Evolutionary conservation across 35 echinoderm and acorn worm species (phyloP), one percentile per base, ranked within the genome.

Genomic region (Amphiura filiformis): DNA sequence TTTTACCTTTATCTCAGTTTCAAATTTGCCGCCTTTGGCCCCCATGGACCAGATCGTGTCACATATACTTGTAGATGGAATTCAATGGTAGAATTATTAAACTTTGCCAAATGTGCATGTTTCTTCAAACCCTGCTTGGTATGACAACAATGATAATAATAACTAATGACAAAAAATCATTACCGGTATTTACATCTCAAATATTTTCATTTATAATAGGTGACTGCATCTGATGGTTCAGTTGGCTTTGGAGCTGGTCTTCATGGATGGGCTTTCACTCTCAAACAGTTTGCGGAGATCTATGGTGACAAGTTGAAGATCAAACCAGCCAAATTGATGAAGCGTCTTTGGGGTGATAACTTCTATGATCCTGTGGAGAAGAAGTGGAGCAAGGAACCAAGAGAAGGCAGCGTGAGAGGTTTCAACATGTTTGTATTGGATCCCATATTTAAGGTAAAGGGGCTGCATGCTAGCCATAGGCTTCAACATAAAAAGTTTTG

Each of bases 221-320:
- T 86, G 18, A 31, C 84, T 13, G 81, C 93, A 35, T 37, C 78
- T 18, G 65, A 80, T 20, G 93, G 93, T 5, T 87, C 93, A 13
- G 93, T 94, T 86, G 93, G 93, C 15, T 94, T 94, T 79, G 88
- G 93, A 22, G 90, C 88, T 70, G 93, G 93, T 28, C 88, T 94
- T 78, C 93, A 94, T 56, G 93, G 93, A 0, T 92, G 90, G 90
- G 88, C 88, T 7, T 94, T 94, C 78, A 94, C 92, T 57, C 40
- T 94, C 32, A 89, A 94, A 56, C 93, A 94, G 84, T 94, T 94
- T 87, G 93, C 93, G 37, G 93, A 94, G 65, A 86, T 94, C 22
- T 94, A 94, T 76, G 42, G 82, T n/a, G 56, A 64, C 0, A 94
- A 94, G 65, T 90, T 94, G 83, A 94, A 90, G 47, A 90, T 94